phyloP scores from a whole-genome alignment of 2,888 invertebrate species.

The Protonemura montana region DNA sequence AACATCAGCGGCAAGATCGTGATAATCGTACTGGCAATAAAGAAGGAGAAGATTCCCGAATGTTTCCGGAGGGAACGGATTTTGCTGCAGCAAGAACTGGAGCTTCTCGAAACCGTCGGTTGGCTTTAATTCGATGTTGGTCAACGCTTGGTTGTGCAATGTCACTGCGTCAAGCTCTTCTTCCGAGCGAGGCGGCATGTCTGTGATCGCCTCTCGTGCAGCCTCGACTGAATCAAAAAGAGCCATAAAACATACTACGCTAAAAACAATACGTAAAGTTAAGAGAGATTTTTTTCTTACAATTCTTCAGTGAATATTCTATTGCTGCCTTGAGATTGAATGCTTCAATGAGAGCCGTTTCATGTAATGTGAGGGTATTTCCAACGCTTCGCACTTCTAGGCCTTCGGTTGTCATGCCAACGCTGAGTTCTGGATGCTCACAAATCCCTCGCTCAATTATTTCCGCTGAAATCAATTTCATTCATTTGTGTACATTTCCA shows the following conservation, averaged over 20 bases:
- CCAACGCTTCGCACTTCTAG: slow-evolving; percentile 94
- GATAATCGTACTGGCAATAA: slow-evolving; percentile 97
- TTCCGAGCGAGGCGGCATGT: slow-evolving; percentile 93
- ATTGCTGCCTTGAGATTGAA: slow-evolving; percentile 98
- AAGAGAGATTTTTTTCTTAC: slow-evolving; percentile 59
- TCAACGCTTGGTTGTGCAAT: slow-evolving; percentile 93
- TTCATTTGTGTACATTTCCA: too few relatives aligned
- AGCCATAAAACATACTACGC: neutral
- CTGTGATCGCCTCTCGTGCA: slow-evolving; percentile 84
- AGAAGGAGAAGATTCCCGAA: slow-evolving; percentile 93
- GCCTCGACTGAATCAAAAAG: slow-evolving; percentile 69
- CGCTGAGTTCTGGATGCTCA: slow-evolving; percentile 96
- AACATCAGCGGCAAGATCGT: slow-evolving; percentile 96
- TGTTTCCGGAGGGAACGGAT: slow-evolving; percentile 96
- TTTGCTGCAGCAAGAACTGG: slow-evolving; percentile 93
- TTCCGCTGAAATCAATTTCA: slow-evolving; percentile 74
- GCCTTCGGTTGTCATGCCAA: slow-evolving; percentile 95
- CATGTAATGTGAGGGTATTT: slow-evolving; percentile 90
- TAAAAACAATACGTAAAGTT: too few relatives aligned
- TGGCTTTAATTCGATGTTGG: slow-evolving; percentile 87
- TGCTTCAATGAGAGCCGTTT: slow-evolving; percentile 96
- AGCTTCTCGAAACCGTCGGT: slow-evolving; percentile 94
- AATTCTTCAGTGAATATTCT: slow-evolving; percentile 90
- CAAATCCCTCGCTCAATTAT: slow-evolving; percentile 96
- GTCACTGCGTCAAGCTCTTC: slow-evolving; percentile 98